Conservation (phyloP, 2,888 invertebrate species). For the Spatulosminthurus flaviceps region DNA sequence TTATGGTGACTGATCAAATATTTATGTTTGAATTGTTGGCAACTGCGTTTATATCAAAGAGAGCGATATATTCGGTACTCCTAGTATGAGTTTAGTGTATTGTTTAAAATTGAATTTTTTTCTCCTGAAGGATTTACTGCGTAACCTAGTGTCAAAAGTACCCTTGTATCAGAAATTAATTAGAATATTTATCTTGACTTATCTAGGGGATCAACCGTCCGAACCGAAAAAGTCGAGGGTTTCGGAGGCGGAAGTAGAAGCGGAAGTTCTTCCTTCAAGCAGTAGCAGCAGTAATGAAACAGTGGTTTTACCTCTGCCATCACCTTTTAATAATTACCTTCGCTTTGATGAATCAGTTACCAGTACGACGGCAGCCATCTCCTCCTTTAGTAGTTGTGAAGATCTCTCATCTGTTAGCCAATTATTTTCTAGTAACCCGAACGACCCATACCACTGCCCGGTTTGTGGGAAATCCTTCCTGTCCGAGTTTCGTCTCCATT, state of each 20-base stretch:
- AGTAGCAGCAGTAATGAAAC: background rate
- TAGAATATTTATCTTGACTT: too few relatives aligned
- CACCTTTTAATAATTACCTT: background rate
- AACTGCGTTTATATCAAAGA: too few relatives aligned
- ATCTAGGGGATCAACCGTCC: background rate
- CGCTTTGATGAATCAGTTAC: background rate
- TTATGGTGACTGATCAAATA: too few relatives aligned
- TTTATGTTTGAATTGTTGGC: too few relatives aligned
- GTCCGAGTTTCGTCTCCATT: slow-evolving; percentile 15
- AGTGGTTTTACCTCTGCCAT: background rate
- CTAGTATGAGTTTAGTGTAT: too few relatives aligned
- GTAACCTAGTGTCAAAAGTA: too few relatives aligned
- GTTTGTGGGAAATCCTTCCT: slow-evolving; percentile 21
- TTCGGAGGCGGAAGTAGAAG: background rate
- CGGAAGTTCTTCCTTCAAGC: background rate
- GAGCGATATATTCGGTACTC: too few relatives aligned
- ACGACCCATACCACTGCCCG: slow-evolving; percentile 15
- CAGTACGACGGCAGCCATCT: background rate
- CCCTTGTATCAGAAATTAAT: too few relatives aligned
- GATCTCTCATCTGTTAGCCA: slow-evolving; percentile 21
- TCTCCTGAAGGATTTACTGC: too few relatives aligned
- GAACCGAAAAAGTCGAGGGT: slow-evolving; percentile 20
- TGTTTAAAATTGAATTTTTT: too few relatives aligned
- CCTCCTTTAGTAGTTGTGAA: background rate
- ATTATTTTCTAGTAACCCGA: slow-evolving; percentile 17